These are phyloP conservation scores for Drosophila santomea DNA, from an alignment of 1,140 invertebrate species.

Conservation along the genomic window DNA sequence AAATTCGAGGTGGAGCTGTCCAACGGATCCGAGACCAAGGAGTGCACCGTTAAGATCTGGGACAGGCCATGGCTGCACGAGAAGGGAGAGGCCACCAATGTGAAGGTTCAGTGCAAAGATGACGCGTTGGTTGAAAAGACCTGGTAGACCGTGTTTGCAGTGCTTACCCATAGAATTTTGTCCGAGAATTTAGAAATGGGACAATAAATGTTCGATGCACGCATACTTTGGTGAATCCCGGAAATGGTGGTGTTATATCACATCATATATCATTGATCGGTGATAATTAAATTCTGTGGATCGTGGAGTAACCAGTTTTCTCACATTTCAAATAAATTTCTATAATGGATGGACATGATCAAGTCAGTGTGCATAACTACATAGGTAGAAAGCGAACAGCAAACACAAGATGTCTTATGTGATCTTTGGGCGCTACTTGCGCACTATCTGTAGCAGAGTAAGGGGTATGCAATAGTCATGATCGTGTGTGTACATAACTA, in stretches of 20 bases:
- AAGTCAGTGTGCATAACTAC: neutral
- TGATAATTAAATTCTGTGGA: constrained; percentile 3
- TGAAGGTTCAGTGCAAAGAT: constrained; percentile 7
- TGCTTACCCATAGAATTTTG: neutral
- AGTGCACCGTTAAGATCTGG: constrained; percentile 61
- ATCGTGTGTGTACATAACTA: neutral
- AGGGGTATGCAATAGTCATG: no score
- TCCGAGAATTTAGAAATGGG: constrained; percentile 2
- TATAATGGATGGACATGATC: no score
- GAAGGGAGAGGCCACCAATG: constrained; percentile 41
- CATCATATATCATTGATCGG: neutral
- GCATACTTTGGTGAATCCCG: constrained; percentile 3
- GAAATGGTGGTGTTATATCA: constrained; percentile 3
- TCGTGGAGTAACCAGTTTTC: constrained; percentile 20
- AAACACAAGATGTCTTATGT: neutral
- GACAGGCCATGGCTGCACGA: constrained; percentile 46
- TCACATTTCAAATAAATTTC: no score
- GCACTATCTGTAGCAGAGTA: neutral
- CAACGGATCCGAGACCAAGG: constrained; percentile 44
- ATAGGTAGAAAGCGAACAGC: constrained; percentile 3
- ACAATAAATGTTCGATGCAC: neutral
- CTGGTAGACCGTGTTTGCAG: constrained; percentile 1
- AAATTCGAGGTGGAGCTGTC: constrained; percentile 55
- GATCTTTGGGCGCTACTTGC: neutral
- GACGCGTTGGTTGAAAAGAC: neutral